Conservation (phyloP, 2,888 invertebrate genomes). For the Eretmocerus hayati region DNA sequence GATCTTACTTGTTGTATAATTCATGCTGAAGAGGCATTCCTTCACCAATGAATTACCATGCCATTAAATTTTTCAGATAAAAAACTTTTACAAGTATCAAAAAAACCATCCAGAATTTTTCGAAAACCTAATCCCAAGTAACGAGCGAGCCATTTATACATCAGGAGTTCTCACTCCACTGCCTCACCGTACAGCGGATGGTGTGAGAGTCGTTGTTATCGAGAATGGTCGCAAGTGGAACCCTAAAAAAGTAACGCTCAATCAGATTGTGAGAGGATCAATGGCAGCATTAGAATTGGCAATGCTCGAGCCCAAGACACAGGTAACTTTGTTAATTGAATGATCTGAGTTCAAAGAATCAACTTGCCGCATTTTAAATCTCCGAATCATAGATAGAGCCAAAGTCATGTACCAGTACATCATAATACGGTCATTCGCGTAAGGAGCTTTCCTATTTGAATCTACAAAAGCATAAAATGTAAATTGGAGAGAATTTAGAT, state of each 20-base stretch:
- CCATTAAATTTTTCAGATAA: conserved; percentile 62
- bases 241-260: conserved; percentile 58
- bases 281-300: conserved; percentile 67
- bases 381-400: too few relatives aligned
- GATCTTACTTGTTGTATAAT: too few relatives aligned
- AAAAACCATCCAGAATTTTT: conserved; percentile 59
- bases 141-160: conserved; percentile 55
- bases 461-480: too few relatives aligned
- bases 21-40: too few relatives aligned
- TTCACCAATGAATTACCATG: too few relatives aligned
- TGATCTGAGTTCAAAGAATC: too few relatives aligned
- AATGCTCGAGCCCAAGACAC: conserved; percentile 67
- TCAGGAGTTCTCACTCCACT: conserved; percentile 62
- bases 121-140: conserved; percentile 56
- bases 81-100: conserved; percentile 66
- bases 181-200: conserved; percentile 62
- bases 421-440: too few relatives aligned
- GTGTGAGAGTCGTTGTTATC: conserved; percentile 64
- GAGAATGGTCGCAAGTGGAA: conserved; percentile 69
- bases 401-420: too few relatives aligned
- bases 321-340: conserved; percentile 46
- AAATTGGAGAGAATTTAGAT: too few relatives aligned
- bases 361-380: too few relatives aligned
- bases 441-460: too few relatives aligned
- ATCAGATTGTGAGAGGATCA: conserved; percentile 63